Evolutionary conservation across 2,888 invertebrate species (phyloP).

Genomic region (Sarcophaga subvicina): DNA sequence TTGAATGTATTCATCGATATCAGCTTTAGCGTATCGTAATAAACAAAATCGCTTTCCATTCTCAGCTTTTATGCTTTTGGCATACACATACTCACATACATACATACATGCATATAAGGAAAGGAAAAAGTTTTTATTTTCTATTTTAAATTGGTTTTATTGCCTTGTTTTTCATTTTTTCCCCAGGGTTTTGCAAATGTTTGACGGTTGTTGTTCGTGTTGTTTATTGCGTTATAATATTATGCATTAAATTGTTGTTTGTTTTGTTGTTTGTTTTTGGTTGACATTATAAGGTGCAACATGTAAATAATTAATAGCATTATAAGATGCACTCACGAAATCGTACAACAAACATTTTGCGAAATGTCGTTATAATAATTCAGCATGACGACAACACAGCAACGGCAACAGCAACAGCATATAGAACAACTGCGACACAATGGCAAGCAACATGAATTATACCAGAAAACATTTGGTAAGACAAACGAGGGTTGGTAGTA

Average conservation of each 20-base stretch:
- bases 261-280: slow-evolving; percentile 67
- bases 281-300: slow-evolving; percentile 80
- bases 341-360: slow-evolving; percentile 76
- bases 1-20: too few species aligned
- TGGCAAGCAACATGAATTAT: slow-evolving; percentile 30
- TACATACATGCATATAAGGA: too few species aligned
- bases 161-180: too few species aligned
- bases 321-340: slow-evolving; percentile 82
- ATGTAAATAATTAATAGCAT: slow-evolving; percentile 82
- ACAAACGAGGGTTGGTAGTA: slow-evolving; percentile 11
- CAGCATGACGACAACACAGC: slow-evolving; percentile 62
- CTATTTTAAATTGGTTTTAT: too few species aligned
- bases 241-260: slow-evolving; percentile 62
- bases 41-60: too few species aligned
- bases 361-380: slow-evolving; percentile 64
- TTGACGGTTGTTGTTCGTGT: slow-evolving; percentile 19
- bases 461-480: slow-evolving; percentile 5
- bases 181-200: not conserved
- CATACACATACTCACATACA: too few species aligned
- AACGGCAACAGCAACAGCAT: slow-evolving; percentile 28
- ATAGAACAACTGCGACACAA: slow-evolving; percentile 33
- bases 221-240: slow-evolving; percentile 68
- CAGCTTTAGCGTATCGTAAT: too few species aligned
- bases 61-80: too few species aligned
- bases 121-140: too few species aligned